Conservation (phyloP, 2,797 vertebrate genomes). For the Pseudocheirus occidentalis region DNA sequence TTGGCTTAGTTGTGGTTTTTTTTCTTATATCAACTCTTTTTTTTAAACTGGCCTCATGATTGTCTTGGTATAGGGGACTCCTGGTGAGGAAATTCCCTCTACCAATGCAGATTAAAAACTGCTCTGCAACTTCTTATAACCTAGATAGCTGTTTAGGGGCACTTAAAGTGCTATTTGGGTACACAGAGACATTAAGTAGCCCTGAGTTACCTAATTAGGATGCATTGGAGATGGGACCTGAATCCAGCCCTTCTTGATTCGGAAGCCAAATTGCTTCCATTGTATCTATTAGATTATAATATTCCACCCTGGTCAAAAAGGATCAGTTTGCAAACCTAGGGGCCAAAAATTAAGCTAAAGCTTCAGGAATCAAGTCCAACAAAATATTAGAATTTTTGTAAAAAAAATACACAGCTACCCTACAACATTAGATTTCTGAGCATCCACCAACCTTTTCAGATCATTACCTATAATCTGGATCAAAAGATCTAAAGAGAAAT, state of each 20-base stretch:
- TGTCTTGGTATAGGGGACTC: neutral
- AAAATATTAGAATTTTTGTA: neutral
- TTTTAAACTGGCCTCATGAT: neutral
- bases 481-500: neutral
- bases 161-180: neutral
- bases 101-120: neutral
- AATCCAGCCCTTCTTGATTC: neutral
- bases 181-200: neutral
- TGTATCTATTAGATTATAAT: neutral
- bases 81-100: neutral
- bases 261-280: neutral
- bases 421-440: neutral
- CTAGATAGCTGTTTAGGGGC: neutral
- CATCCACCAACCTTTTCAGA: neutral
- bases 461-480: neutral
- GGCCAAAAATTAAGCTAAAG: neutral
- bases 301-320: neutral
- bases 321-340: neutral
- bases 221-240: neutral
- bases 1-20: neutral
- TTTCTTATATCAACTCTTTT: neutral
- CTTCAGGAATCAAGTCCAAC: neutral
- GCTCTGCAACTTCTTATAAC: neutral
- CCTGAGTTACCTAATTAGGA: neutral
- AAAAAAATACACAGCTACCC: neutral